These are phyloP conservation scores for Sebastes goodei DNA, from an alignment of 2,797 vertebrate genomes.

Conservation along the genomic window DNA sequence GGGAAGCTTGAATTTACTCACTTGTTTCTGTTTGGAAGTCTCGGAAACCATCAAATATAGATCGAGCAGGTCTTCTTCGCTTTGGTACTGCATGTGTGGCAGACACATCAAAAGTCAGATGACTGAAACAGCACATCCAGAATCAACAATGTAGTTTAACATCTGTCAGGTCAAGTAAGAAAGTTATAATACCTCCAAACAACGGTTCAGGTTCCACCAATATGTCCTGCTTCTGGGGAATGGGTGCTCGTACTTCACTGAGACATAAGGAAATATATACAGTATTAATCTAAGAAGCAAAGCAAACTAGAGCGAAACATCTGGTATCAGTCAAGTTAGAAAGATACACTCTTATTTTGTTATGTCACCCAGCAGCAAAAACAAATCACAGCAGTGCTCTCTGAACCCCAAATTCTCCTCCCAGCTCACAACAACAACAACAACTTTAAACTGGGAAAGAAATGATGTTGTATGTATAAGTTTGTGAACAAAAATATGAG, in stretches of 20 bases:
- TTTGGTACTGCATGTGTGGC: slow-evolving; percentile 88
- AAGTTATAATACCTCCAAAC: slow-evolving; percentile 87
- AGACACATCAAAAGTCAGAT: slow-evolving; percentile 1
- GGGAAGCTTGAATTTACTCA: slow-evolving; percentile 65
- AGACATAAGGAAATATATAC: slow-evolving; percentile 23
- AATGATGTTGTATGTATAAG: neutral
- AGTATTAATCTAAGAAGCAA: neutral
- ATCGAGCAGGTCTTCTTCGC: slow-evolving; percentile 94
- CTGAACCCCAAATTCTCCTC: neutral
- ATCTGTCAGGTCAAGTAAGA: neutral
- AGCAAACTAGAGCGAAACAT: neutral
- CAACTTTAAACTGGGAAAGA: neutral
- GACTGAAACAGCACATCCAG: neutral
- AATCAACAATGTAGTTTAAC: neutral
- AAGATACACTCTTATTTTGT: neutral
- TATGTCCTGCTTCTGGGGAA: slow-evolving; percentile 99
- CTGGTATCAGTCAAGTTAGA: neutral
- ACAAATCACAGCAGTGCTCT: neutral
- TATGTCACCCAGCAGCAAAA: neutral
- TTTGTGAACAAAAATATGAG: neutral
- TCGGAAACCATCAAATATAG: slow-evolving; percentile 98
- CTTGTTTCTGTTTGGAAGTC: slow-evolving; percentile 99
- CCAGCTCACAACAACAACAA: neutral
- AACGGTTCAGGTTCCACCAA: slow-evolving; percentile 97
- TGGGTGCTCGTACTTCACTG: slow-evolving; percentile 97